Base-by-base conservation (phyloP, 2,113 vertebrate species). In the Ptilonorhynchus violaceus region DNA sequence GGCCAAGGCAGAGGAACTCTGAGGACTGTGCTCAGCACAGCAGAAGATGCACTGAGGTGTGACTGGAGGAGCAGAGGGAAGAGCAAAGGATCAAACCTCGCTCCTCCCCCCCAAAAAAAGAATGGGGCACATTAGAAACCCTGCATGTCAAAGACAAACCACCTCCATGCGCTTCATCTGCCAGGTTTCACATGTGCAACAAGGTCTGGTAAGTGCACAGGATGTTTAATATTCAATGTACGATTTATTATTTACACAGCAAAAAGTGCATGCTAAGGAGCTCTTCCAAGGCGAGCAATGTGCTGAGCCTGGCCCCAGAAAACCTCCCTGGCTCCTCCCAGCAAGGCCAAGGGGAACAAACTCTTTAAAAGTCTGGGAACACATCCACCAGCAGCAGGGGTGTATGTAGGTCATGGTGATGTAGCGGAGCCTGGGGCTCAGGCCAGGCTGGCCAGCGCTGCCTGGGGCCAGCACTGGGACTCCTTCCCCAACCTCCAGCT, bases 211-310 rank as follows among this genome's bases (percentile, higher is more conserved):
- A 46, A 92, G 84, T 20, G n/a, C 41, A 58, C 58, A 68, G 86
- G 81, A 59, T 91, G 41, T 93, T 97, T 68, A 95, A 96, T 94
- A 96, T 89, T 85, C 82, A 91, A 91, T 28, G 23, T 2, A 22
- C 27, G 24, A 89, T 96, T 96, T 89, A 96, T 95, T 95, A 96
- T 96, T 96, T 89, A 96, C 77, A 30, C n/a, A 31, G 5, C 53
- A 89, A 72, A 88, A 95, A 79, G 31, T 24, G 27, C 52, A 69
- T 17, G 68, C 66, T 82, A 37, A 91, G 64, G 77, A 94, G 74
- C 75, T 86, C 80, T 60, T 86, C 69, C 23, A 58, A 84, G 39
- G 89, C 37, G 14, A 76, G 70, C 55, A 72, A 4, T 0, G 1
- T 0, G 1, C 76, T 0, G 1, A 81, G 77, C 53, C 56, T 76